A percentile compares a stretch with the other conserved stretches of the same genome.
These are phyloP conservation scores for Wiebesia pumilae DNA, from an alignment of 1,140 invertebrate species.

Conservation along the genomic window DNA sequence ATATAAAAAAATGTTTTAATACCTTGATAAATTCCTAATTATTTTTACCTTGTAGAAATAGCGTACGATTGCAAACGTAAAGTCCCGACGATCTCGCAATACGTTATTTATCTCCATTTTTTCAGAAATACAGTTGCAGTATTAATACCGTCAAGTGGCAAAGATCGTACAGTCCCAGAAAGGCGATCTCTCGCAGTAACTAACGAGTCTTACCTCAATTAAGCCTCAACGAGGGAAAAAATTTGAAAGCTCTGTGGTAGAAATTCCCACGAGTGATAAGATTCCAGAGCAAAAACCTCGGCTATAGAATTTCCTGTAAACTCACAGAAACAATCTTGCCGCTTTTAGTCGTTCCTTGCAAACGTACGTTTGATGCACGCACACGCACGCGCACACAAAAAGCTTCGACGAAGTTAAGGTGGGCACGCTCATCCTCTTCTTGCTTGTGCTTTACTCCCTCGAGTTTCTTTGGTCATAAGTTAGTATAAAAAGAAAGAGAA, in stretches of 20 bases:
- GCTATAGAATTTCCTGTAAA: slow-evolving; percentile 48
- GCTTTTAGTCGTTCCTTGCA: slow-evolving; percentile 50
- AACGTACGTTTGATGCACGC: slow-evolving; percentile 5
- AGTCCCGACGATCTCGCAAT: no score
- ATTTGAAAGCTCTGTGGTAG: slow-evolving; percentile 28
- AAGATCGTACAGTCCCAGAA: slow-evolving; percentile 6
- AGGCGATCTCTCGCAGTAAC: slow-evolving; percentile 58
- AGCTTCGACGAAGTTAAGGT: slow-evolving; percentile 12
- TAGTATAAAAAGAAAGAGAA: slow-evolving; percentile 6
- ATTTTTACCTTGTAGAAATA: no score
- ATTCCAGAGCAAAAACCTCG: slow-evolving; percentile 46
- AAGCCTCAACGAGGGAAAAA: background rate
- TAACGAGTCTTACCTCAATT: slow-evolving; percentile 58
- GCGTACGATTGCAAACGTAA: no score
- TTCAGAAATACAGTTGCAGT: no score
- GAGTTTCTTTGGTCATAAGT: background rate
- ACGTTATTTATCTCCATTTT: no score
- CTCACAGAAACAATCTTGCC: slow-evolving; percentile 60
- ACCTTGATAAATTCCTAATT: no score
- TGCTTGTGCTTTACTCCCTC: background rate
- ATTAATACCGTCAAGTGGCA: no score
- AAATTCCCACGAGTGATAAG: slow-evolving; percentile 41
- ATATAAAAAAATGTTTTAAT: no score
- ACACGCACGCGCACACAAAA: background rate
- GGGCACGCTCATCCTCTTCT: background rate